phyloP scores from a whole-genome alignment of 1,140 invertebrate species.

The Globodera rostochiensis region DNA sequence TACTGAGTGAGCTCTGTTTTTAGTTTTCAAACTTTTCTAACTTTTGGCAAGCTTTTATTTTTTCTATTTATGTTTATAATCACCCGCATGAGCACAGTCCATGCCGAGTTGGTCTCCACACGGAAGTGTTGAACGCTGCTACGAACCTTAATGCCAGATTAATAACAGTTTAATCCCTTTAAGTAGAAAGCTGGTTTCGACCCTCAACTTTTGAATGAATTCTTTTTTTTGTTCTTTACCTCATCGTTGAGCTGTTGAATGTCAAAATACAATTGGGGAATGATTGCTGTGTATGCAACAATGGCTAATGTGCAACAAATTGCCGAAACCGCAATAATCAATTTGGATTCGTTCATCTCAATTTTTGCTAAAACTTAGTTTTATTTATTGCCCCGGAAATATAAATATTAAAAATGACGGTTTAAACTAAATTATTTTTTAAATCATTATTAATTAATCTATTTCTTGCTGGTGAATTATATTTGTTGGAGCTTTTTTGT shows the following conservation, averaged over 20 bases:
- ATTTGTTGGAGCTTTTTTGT: not conserved
- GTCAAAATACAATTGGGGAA: conserved; percentile 37
- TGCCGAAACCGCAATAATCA: conserved; percentile 39
- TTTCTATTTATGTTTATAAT: too few relatives aligned
- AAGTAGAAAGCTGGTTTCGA: too few relatives aligned
- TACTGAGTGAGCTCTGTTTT: too few relatives aligned
- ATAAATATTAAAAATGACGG: too few relatives aligned
- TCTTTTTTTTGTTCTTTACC: not conserved
- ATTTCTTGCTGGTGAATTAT: too few relatives aligned
- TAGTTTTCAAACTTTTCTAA: too few relatives aligned
- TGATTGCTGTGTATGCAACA: conserved; percentile 29
- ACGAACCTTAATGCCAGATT: conserved; percentile 26
- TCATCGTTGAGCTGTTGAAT: conserved; percentile 9
- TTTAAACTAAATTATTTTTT: too few relatives aligned
- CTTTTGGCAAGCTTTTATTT: too few relatives aligned
- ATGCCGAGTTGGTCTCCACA: conserved; percentile 54
- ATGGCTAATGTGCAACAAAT: conserved; percentile 36
- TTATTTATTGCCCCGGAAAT: too few relatives aligned
- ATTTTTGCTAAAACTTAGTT: not conserved
- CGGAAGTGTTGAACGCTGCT: conserved; percentile 52
- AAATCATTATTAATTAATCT: too few relatives aligned
- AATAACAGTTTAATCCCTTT: too few relatives aligned
- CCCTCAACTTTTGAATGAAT: not conserved
- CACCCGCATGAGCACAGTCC: conserved; percentile 51
- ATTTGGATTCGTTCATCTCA: conserved; percentile 32